Conservation (phyloP, 2,888 invertebrate genomes). For the Xanthorhoe spadicearia region DNA sequence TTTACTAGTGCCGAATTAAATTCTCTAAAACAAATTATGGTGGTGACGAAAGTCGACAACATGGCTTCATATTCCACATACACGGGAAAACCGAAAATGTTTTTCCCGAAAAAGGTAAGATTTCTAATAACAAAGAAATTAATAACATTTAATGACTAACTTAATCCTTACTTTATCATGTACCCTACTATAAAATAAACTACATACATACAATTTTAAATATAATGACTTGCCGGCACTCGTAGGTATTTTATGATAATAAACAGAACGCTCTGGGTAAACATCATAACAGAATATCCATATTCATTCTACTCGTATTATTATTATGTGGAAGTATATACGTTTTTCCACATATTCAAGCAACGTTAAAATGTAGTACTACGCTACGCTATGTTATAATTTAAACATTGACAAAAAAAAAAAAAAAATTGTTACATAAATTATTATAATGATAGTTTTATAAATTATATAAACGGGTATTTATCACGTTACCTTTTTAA, state of each 20-base stretch:
- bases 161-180: not conserved
- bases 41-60: slow-evolving; percentile 80
- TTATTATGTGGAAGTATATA: not conserved
- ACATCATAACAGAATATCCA: not conserved
- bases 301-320: too few species aligned
- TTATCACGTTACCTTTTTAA: too few species aligned
- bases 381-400: too few species aligned
- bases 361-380: too few species aligned
- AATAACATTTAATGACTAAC: not conserved
- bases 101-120: slow-evolving; percentile 82
- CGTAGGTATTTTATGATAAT: not conserved
- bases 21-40: slow-evolving; percentile 78
- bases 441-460: too few species aligned
- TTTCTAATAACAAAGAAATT: not conserved
- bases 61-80: slow-evolving; percentile 82
- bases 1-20: slow-evolving; percentile 67
- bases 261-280: not conserved
- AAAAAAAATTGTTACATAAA: too few species aligned
- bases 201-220: not conserved
- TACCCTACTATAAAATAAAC: not conserved
- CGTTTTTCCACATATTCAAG: too few species aligned
- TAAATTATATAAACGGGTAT: too few species aligned
- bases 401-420: too few species aligned
- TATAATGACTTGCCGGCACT: not conserved
- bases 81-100: slow-evolving; percentile 82